Percentiles rank a stretch among this genome's conserved stretches.
phyloP scores from a whole-genome alignment of 2,888 invertebrate species.

The Orthosia cruda region DNA sequence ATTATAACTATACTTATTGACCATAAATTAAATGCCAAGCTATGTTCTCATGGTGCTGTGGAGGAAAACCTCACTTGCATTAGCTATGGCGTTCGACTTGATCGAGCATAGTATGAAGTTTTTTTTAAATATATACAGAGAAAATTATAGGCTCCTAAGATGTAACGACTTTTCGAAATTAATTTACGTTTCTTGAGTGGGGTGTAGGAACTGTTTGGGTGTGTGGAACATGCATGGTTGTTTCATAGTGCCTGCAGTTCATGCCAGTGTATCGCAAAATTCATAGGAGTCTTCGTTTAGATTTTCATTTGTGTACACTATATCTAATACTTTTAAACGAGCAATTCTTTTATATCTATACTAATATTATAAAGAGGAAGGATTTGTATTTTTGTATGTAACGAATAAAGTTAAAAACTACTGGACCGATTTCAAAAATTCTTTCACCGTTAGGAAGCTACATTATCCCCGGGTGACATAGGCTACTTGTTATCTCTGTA shows the following conservation, averaged over 20 bases:
- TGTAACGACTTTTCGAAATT: conserved; percentile 45
- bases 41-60: conserved; percentile 48
- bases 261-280: neutral
- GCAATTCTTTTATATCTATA: too few relatives aligned
- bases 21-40: conserved; percentile 69
- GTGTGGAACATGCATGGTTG: neutral
- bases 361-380: too few relatives aligned
- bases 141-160: conserved; percentile 46
- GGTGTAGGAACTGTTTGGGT: conserved; percentile 17
- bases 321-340: too few relatives aligned
- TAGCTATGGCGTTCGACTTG: conserved; percentile 41
- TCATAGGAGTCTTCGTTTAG: neutral
- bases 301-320: neutral
- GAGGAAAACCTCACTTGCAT: conserved; percentile 69
- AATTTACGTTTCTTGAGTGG: conserved; percentile 34
- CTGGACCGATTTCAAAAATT: too few relatives aligned
- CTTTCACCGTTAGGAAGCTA: too few relatives aligned
- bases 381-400: too few relatives aligned
- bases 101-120: conserved; percentile 38
- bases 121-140: conserved; percentile 35
- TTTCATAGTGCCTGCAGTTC: neutral
- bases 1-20: conserved; percentile 66
- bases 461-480: too few relatives aligned
- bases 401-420: too few relatives aligned
- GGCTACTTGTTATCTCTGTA: too few relatives aligned